These are phyloP conservation scores for Hemiscyllium ocellatum DNA, from an alignment of 2,113 vertebrate genomes.

Conservation along the genomic window DNA sequence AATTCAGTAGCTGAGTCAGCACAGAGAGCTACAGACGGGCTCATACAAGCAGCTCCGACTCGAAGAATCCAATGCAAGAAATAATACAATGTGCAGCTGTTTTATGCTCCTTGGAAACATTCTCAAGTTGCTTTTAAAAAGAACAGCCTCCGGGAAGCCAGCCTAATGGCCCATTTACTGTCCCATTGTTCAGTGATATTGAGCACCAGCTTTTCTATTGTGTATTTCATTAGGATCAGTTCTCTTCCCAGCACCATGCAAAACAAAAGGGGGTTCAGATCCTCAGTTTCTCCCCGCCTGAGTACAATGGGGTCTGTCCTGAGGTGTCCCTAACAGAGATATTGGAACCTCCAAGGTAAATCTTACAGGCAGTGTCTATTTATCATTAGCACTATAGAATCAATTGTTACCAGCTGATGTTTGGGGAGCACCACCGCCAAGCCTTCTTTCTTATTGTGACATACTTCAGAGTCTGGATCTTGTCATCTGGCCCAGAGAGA, in stretches of 20 bases:
- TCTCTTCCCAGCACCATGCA: background rate
- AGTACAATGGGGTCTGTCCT: background rate
- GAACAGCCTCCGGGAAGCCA: background rate
- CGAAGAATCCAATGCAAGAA: background rate
- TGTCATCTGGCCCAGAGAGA: too few relatives aligned
- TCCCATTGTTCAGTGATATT: background rate
- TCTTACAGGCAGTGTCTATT: background rate
- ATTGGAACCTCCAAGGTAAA: background rate
- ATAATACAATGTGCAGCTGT: slow-evolving; percentile 24
- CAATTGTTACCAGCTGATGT: too few relatives aligned
- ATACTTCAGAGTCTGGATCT: too few relatives aligned
- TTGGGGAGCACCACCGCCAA: too few relatives aligned
- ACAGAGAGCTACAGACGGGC: background rate
- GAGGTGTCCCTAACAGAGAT: background rate
- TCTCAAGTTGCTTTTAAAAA: slow-evolving; percentile 21
- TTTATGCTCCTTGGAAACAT: background rate
- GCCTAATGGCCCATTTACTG: slow-evolving; percentile 24
- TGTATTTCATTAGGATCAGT: background rate
- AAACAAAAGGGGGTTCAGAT: background rate
- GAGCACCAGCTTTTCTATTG: background rate
- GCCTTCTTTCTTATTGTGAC: too few relatives aligned
- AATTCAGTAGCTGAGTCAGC: background rate
- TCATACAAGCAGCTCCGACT: background rate
- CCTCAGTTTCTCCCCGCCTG: background rate
- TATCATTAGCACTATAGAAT: too few relatives aligned